Conservation (phyloP, 1,140 invertebrate genomes). For the Bombus sibiricus region DNA sequence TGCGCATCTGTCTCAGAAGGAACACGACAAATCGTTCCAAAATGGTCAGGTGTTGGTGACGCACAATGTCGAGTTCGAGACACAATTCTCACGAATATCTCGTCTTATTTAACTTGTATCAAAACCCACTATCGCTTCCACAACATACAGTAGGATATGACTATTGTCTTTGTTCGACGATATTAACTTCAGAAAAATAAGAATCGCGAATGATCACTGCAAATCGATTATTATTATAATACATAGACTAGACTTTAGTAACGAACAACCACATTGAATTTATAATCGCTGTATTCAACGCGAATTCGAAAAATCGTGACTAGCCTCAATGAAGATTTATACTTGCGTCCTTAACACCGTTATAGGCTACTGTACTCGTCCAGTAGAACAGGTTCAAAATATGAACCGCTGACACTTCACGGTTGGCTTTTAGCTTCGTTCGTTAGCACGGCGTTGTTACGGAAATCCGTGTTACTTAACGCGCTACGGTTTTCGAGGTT, state of each 20-base stretch:
- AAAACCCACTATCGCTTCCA: neutral
- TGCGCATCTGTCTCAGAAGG: neutral
- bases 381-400: neutral
- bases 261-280: neutral
- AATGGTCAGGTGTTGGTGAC: neutral
- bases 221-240: too few relatives aligned
- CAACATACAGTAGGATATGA: too few relatives aligned
- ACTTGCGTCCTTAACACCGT: neutral
- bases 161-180: neutral
- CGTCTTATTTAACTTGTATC: neutral
- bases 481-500: slow-evolving; percentile 26
- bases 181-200: neutral
- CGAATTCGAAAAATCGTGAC: neutral
- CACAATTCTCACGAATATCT: neutral
- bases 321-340: neutral
- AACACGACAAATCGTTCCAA: neutral
- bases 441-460: neutral
- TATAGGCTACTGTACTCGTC: neutral
- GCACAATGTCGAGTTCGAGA: neutral
- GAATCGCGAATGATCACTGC: neutral
- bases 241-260: too few relatives aligned
- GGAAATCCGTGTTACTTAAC: slow-evolving; percentile 45
- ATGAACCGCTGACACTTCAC: neutral
- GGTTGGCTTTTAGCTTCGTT: slow-evolving; percentile 26
- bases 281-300: neutral